phyloP scores from a whole-genome alignment of 1,140 invertebrate genomes.

The Drosophila takahashii region DNA sequence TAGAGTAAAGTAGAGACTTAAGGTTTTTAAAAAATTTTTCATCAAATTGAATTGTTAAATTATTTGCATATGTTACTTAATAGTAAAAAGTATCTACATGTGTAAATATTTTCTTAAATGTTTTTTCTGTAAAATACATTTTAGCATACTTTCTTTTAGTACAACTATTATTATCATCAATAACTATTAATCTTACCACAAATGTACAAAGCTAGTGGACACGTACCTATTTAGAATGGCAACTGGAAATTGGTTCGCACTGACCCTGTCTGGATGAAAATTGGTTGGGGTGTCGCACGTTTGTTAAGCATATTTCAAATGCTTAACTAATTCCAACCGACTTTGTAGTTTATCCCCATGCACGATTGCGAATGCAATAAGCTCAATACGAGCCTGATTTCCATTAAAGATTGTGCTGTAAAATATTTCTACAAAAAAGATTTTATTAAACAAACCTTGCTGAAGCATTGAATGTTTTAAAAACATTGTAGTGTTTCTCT shows the following conservation, averaged over 20 bases:
- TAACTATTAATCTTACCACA: neutral
- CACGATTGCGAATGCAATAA: slow-evolving; percentile 9
- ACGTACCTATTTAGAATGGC: slow-evolving; percentile 6
- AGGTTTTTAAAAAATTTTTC: too few relatives aligned
- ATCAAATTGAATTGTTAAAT: too few relatives aligned
- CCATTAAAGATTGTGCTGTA: neutral
- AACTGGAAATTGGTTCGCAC: slow-evolving; percentile 10
- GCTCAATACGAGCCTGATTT: neutral
- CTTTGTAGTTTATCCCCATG: neutral
- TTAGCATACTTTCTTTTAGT: too few relatives aligned
- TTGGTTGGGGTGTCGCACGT: slow-evolving; percentile 13
- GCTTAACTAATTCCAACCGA: slow-evolving; percentile 15
- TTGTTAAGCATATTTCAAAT: slow-evolving; percentile 23
- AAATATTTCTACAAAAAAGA: neutral
- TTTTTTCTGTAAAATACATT: too few relatives aligned
- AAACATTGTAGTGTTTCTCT: neutral
- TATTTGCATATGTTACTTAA: too few relatives aligned
- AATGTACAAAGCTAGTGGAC: neutral
- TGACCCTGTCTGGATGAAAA: slow-evolving; percentile 4
- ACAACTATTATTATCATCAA: too few relatives aligned
- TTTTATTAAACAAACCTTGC: too few relatives aligned
- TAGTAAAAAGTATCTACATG: too few relatives aligned
- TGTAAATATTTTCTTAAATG: too few relatives aligned
- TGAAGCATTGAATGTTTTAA: neutral
- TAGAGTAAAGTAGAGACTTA: too few relatives aligned